These are phyloP conservation scores for Ctenochaetus hawaiiensis DNA, from an alignment of 2,797 vertebrate genomes.

Conservation along the genomic window DNA sequence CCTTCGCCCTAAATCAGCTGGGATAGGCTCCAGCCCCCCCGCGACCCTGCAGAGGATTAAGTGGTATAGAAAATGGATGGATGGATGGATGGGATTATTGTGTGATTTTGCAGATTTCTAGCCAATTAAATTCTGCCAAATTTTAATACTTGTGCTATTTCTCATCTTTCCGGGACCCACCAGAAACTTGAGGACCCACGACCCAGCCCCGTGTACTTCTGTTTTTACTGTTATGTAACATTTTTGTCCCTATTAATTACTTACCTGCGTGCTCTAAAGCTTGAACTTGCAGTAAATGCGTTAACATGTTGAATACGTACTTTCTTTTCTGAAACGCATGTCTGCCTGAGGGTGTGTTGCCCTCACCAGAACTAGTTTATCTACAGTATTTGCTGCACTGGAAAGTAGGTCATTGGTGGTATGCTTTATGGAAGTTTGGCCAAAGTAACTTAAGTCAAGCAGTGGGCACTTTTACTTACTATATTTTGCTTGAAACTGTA, in stretches of 20 bases:
- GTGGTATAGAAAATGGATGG: no score
- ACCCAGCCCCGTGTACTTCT: neutral
- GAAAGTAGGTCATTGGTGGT: conserved; percentile 57
- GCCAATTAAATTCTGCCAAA: neutral
- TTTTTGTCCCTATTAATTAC: neutral
- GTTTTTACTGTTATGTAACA: neutral
- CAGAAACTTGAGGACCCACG: neutral
- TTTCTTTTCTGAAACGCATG: neutral
- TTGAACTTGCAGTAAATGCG: neutral
- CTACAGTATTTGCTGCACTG: neutral
- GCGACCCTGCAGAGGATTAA: no score
- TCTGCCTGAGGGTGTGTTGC: neutral
- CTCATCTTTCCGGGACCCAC: neutral
- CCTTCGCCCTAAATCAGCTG: no score
- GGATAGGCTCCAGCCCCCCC: no score
- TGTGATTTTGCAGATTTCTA: no score
- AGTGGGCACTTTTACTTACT: neutral
- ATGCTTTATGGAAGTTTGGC: conserved; percentile 7
- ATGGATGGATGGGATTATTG: no score
- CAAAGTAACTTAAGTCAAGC: neutral
- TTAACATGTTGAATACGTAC: neutral
- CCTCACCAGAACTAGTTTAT: conserved; percentile 4
- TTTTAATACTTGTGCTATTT: neutral
- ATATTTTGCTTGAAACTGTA: neutral
- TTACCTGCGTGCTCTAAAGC: neutral